A percentile compares a stretch with the other conserved stretches of the same genome.
These are phyloP conservation scores for Perca schrenkii DNA, from an alignment of 2,113 vertebrate genomes.

Conservation along the genomic window DNA sequence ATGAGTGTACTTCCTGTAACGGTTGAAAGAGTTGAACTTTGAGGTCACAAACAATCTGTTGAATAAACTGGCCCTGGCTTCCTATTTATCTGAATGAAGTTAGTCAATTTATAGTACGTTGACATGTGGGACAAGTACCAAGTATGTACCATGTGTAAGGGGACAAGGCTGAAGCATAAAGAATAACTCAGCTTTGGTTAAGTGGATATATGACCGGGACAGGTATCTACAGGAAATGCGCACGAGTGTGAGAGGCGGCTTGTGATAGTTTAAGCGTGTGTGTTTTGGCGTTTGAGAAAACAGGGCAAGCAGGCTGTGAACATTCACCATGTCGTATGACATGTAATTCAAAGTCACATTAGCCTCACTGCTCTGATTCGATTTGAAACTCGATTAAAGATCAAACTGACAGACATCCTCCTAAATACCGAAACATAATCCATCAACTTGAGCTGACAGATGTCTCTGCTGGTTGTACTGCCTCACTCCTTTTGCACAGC, in stretches of 20 bases:
- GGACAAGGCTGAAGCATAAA: neutral
- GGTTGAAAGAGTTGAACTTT: neutral
- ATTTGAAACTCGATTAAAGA: conserved; percentile 57
- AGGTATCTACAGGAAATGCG: neutral
- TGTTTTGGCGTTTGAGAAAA: conserved; percentile 6
- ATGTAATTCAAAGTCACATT: conserved; percentile 49
- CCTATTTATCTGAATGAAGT: neutral
- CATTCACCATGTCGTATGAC: conserved; percentile 43
- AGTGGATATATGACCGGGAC: neutral
- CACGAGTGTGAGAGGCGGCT: neutral
- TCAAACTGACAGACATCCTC: conserved; percentile 48
- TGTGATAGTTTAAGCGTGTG: conserved; percentile 1
- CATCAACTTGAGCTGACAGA: conserved; percentile 50
- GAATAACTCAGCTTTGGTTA: neutral
- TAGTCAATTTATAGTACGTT: neutral
- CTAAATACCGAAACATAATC: conserved; percentile 41
- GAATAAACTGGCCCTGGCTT: neutral
- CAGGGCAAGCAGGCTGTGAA: conserved; percentile 20
- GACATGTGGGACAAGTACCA: neutral
- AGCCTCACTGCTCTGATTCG: conserved; percentile 36
- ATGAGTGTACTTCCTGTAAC: neutral
- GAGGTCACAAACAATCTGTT: neutral
- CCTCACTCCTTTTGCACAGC: conserved; percentile 24
- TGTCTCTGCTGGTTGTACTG: conserved; percentile 38
- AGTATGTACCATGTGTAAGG: neutral